phyloP scores from a whole-genome alignment of 37 sponge, comb jelly and placozoan genomes.

The Haliclona indistincta region DNA sequence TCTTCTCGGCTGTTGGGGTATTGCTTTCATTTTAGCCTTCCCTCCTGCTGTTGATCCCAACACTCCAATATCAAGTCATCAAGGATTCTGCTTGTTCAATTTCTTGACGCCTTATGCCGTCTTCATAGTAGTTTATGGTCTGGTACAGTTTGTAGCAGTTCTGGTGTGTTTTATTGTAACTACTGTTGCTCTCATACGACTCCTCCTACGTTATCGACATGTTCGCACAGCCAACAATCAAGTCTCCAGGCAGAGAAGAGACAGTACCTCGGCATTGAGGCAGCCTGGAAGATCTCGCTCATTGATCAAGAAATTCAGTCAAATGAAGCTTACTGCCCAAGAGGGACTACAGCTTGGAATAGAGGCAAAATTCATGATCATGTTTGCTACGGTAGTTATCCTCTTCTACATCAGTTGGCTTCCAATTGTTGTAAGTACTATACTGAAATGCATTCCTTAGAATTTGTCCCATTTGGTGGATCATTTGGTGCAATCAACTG shows the following conservation, averaged over 20 bases:
- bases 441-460: no score
- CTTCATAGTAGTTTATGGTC: conserved; percentile 43
- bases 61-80: conserved; percentile 15
- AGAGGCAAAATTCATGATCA: conserved; percentile 79
- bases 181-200: no score
- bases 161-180: conserved; percentile 54
- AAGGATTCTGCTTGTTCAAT: conserved; percentile 68
- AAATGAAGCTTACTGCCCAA: conserved; percentile 40
- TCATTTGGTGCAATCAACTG: no score
- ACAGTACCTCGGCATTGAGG: no score
- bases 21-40: conserved; percentile 38
- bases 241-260: no score
- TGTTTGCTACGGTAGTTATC: conserved; percentile 62
- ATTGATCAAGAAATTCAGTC: no score
- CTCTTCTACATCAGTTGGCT: conserved; percentile 79
- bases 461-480: no score
- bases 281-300: no score
- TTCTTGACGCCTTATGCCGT: conserved; percentile 45
- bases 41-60: conserved; percentile 43
- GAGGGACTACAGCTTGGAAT: conserved; percentile 75
- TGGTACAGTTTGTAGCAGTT: conserved; percentile 60
- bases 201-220: no score
- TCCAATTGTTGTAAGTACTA: conserved; percentile 71
- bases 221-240: no score
- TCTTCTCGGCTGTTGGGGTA: conserved; percentile 23